phyloP scores from a whole-genome alignment of 2,797 vertebrate species.

The Manis pentadactyla region DNA sequence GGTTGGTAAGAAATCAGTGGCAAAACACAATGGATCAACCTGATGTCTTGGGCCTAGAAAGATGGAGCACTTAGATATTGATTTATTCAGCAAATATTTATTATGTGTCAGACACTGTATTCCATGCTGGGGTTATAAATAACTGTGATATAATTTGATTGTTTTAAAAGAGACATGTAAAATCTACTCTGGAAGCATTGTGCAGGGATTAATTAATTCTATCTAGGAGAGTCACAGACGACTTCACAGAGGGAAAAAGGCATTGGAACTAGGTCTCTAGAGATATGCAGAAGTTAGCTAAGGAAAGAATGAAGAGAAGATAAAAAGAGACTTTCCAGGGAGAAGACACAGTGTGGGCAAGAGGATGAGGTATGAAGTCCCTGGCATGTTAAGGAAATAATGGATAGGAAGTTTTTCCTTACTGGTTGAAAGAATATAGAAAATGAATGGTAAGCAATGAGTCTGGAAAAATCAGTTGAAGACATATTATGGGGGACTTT shows the following conservation, averaged over 20 bases:
- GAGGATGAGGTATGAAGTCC: neutral
- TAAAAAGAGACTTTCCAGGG: slow-evolving; percentile 27
- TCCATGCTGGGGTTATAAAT: slow-evolving; percentile 51
- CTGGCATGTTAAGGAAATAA: neutral
- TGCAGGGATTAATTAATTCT: slow-evolving; percentile 50
- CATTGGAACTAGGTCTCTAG: slow-evolving; percentile 51
- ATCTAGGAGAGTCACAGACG: slow-evolving; percentile 26
- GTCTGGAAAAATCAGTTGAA: neutral
- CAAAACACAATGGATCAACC: neutral
- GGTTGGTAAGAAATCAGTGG: neutral
- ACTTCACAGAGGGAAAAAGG: slow-evolving; percentile 41
- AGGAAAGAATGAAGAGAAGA: slow-evolving; percentile 31
- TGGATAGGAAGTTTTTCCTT: neutral
- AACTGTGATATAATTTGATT: slow-evolving; percentile 65
- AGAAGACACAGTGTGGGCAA: neutral
- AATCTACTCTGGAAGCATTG: slow-evolving; percentile 56
- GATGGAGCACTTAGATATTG: slow-evolving; percentile 48
- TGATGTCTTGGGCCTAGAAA: slow-evolving; percentile 8
- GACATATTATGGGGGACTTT: neutral
- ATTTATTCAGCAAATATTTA: slow-evolving; percentile 69
- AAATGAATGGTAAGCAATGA: neutral
- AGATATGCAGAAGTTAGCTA: neutral
- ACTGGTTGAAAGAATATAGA: neutral
- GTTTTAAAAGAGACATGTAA: slow-evolving; percentile 64
- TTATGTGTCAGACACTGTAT: slow-evolving; percentile 50